A percentile compares a stretch with the other conserved stretches of the same genome.
These are phyloP conservation scores for Yponomeuta cagnagella DNA, from an alignment of 2,888 invertebrate species.

Conservation along the genomic window DNA sequence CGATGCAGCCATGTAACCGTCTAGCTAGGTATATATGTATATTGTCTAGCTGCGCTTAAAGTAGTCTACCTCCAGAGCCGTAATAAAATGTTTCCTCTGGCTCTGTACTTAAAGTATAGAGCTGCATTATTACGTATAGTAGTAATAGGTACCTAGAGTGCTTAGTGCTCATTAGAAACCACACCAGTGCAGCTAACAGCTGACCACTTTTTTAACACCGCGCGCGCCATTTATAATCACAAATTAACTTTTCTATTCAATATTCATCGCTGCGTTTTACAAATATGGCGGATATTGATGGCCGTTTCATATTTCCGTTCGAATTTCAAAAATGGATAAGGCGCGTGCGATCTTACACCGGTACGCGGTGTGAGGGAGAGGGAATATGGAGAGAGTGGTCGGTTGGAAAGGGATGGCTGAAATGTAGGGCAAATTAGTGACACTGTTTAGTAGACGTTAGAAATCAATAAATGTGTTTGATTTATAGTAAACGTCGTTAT, in stretches of 20 bases:
- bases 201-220: conserved; percentile 21
- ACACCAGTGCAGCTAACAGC: not conserved
- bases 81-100: no score
- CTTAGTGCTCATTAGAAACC: conserved; percentile 5
- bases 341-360: conserved; percentile 24
- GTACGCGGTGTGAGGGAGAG: conserved; percentile 22
- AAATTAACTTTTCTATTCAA: conserved; percentile 19
- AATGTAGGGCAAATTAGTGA: conserved; percentile 17
- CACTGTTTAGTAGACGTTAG: conserved; percentile 18
- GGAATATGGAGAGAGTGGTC: conserved; percentile 6
- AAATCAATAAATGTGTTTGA: conserved; percentile 2
- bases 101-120: no score
- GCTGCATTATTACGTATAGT: no score
- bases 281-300: conserved; percentile 24
- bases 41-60: no score
- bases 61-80: no score
- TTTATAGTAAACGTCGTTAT: not conserved
- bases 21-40: no score
- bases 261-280: conserved; percentile 17
- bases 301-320: conserved; percentile 29
- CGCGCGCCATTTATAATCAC: conserved; percentile 23
- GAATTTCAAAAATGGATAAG: conserved; percentile 31
- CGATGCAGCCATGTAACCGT: no score
- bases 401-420: conserved; percentile 8
- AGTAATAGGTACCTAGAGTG: not conserved